A percentile compares a stretch with the other conserved stretches of the same genome.
Conservation (phyloP, 2,113 vertebrate genomes). For the Alethe castanea region DNA sequence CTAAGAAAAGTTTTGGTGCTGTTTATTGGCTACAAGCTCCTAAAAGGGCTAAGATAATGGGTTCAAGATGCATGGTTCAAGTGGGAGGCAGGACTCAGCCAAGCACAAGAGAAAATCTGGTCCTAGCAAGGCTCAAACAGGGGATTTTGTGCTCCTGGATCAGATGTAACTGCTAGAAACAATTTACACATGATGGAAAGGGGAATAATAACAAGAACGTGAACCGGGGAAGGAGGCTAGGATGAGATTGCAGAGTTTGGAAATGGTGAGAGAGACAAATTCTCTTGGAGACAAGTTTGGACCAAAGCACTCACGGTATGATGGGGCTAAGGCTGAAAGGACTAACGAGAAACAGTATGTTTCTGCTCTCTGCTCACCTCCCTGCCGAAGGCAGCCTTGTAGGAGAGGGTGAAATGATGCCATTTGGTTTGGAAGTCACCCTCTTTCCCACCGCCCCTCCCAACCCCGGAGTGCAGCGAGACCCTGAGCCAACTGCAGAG, state of each 20-base stretch:
- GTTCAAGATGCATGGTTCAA: not conserved
- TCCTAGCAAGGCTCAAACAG: not conserved
- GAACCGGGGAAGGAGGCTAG: not conserved
- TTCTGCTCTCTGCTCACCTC: not conserved
- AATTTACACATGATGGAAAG: not conserved
- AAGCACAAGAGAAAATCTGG: not conserved
- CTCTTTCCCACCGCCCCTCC: not conserved
- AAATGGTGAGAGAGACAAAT: not conserved
- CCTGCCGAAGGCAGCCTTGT: not conserved
- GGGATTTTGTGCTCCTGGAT: not conserved
- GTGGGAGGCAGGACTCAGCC: not conserved
- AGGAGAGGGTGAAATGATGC: not conserved
- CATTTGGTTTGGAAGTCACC: not conserved
- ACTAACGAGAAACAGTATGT: not conserved
- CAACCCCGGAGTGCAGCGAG: not conserved
- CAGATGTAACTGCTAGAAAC: not conserved
- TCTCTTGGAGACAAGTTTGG: not conserved
- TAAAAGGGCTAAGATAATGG: not conserved
- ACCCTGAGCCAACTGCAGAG: not conserved
- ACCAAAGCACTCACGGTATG: fast-evolving
- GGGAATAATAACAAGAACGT: fast-evolving
- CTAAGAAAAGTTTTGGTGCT: not conserved
- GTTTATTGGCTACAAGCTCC: not conserved
- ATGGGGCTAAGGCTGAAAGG: not conserved
- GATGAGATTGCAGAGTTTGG: not conserved